These are phyloP conservation scores for Hyaena hyaena DNA, from an alignment of 2,113 vertebrate genomes.

Conservation along the genomic window DNA sequence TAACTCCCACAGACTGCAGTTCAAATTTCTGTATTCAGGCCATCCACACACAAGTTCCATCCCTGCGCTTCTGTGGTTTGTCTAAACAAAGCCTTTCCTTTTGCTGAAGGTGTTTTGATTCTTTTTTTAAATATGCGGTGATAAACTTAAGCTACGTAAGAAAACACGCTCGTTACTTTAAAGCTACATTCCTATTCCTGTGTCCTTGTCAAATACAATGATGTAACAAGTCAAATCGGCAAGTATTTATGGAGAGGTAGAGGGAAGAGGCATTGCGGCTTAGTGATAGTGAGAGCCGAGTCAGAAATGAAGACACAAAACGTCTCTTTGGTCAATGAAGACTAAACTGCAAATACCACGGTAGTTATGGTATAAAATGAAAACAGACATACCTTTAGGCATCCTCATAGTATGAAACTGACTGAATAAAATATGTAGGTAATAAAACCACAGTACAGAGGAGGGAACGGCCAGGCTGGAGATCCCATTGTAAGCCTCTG, in stretches of 20 bases:
- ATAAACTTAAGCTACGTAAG: background rate
- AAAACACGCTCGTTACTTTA: background rate
- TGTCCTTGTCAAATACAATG: background rate
- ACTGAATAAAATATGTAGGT: background rate
- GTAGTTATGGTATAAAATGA: background rate
- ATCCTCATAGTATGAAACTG: background rate
- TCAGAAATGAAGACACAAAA: background rate
- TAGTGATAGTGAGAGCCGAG: background rate
- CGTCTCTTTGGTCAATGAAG: background rate
- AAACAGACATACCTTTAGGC: background rate
- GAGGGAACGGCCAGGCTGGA: background rate
- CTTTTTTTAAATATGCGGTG: background rate
- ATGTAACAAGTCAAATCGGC: background rate
- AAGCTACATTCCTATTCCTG: background rate
- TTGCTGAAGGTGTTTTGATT: background rate
- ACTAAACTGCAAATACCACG: background rate
- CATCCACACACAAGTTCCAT: background rate
- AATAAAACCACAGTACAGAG: background rate
- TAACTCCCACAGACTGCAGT: rapidly evolving
- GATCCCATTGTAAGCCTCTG: background rate
- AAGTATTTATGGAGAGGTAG: background rate
- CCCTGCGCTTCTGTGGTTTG: background rate
- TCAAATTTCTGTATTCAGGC: background rate
- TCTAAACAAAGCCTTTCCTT: background rate
- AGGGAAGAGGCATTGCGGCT: background rate